Evolutionary conservation across 2,888 invertebrate species (phyloP), one percentile per base, ranked within the genome.

Genomic region (Malthinus seriepunctatus): DNA sequence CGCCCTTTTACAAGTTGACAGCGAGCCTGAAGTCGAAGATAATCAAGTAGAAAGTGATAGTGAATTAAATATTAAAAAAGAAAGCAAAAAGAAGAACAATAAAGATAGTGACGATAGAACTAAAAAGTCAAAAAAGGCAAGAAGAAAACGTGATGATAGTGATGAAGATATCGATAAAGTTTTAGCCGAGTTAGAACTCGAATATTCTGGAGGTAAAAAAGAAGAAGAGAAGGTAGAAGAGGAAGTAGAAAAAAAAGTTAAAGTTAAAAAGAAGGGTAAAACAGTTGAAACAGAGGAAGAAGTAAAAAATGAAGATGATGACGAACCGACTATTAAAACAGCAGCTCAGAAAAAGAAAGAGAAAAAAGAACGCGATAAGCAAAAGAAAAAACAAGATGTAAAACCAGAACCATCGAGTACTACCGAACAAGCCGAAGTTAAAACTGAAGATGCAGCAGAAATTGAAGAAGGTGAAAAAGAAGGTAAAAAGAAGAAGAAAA

Each of bases 281-380:
- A 59, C 52, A 10, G 51, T 59, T 47, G 31, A 48, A 50, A 51
- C 56, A 44, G 51, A 45, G 9, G 52, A 65, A 51, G 65, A 64
- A n/a, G 55, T 6, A n/a, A 47, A 31, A 14, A 37, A 81, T 69
- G 83, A 84, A 65, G 84, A 82, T 60, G 82, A 83, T 65, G 85
- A 84, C 61, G 77, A 81, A 11, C 73, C 81, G 33, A 87, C 88
- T 1, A 83, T 91, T 9, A 92, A 93, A 79, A 86, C 90, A 9
- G 90, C 92, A 3, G 91, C 93, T 1, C 92, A 93, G 73, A 94
- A 94, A 79, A 93, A 92, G 72, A 93, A 93, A 71, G 93, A 93
- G 69, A 94, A 93, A 71, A 93, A 92, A 69, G 91, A 93, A 77
- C 83, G 90, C 10, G 89, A 90, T 71, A 88, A 87, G 68, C 85